Evolutionary conservation across 2,113 vertebrate genomes (phyloP), one percentile per base, ranked within the genome.

Genomic region (Eubucco bourcierii): DNA sequence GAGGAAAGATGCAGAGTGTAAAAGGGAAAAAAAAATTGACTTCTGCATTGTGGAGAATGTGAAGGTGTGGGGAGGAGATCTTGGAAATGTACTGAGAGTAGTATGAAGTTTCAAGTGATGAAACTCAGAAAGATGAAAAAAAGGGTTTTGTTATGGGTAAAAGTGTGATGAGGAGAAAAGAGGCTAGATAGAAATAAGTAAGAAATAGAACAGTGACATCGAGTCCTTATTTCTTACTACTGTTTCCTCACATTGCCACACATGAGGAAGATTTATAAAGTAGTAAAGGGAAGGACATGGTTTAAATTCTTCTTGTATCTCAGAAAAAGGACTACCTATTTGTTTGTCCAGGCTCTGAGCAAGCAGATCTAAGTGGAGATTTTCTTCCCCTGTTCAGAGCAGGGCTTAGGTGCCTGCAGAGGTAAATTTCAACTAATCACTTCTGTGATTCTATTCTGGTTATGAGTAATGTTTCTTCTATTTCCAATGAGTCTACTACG

Each of bases 221-320:
- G 41, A 41, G 41, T 41, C 7, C 41, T 41, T 41, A 41, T 41
- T 41, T 41, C 41, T 41, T 41, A 41, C 41, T 15, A 15, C 41
- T 41, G 9, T 85, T 87, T 90, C 82, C 44, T 80, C 33, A n/a
- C 5, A 3, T 0, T 80, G 61, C 39, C n/a, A 73, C 34, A 58
- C 17, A n/a, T 9, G n/a, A 47, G 37, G 63, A 52, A 58, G 13
- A 55, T 76, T 80, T 91, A 59, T 59, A 72, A 90, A n/a, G 66
- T 5, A 56, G n/a, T 29, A 76, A 9, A 20, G 37, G 12, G 8
- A 47, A 53, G 59, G 27, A 73, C 27, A 9, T 33, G 59, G 39
- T 85, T 96, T 90, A 77, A 77, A 80, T 66, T 65, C 39, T 66
- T 70, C 39, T 84, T 19, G 9, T 68, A 24, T 85, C 29, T 66